phyloP scores from a whole-genome alignment of 53 echinoderm and acorn worm species.

The Antedon mediterranea region DNA sequence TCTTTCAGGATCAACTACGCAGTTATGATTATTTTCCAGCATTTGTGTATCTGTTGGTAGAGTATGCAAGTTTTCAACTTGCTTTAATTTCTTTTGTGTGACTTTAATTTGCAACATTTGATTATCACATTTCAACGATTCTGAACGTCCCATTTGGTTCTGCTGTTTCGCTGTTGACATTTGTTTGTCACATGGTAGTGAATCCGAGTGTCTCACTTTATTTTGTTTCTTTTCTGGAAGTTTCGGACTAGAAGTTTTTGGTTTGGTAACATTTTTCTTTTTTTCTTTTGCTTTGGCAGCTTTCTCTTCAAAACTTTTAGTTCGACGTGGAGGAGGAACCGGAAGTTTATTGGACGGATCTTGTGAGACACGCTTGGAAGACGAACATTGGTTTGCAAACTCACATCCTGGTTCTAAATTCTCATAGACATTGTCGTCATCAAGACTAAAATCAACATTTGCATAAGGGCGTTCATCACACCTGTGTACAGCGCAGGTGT shows the following conservation, averaged over 20 bases:
- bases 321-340: conserved; percentile 22
- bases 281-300: background rate
- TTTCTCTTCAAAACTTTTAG: conserved; percentile 19
- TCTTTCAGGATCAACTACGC: background rate
- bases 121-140: background rate
- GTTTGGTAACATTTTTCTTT: conserved; percentile 13
- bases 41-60: background rate
- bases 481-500: background rate
- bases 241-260: background rate
- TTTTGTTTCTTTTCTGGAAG: background rate
- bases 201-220: background rate
- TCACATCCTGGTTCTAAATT: background rate
- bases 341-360: background rate
- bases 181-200: background rate
- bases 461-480: background rate
- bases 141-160: background rate
- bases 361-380: background rate
- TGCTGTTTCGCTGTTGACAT: too few species aligned
- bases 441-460: background rate
- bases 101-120: too few species aligned
- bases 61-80: too few species aligned
- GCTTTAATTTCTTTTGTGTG: too few species aligned
- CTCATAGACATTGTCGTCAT: background rate
- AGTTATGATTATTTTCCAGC: background rate
- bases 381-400: background rate